These are phyloP conservation scores for Gymnosoma rotundatum DNA, from an alignment of 2,888 invertebrate species.

Conservation along the genomic window DNA sequence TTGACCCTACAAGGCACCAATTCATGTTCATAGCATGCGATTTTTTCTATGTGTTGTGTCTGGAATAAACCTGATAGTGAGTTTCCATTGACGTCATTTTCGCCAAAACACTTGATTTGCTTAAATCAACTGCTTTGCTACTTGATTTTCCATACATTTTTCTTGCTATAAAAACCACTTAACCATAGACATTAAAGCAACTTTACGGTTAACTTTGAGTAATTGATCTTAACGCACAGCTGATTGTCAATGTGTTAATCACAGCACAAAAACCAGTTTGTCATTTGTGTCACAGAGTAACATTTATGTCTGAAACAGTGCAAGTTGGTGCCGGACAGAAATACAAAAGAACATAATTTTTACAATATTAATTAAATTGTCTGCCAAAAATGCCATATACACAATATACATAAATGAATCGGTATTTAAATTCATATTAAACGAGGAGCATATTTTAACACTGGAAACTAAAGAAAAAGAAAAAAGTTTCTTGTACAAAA, in stretches of 20 bases:
- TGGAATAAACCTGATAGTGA: too few species aligned
- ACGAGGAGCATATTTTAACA: background rate
- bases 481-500: background rate
- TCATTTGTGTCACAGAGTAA: background rate
- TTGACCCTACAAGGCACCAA: too few species aligned
- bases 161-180: too few species aligned
- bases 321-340: slow-evolving; percentile 53
- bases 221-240: slow-evolving; percentile 24
- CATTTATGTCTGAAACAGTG: slow-evolving; percentile 22
- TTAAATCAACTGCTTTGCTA: too few species aligned
- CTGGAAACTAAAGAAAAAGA: slow-evolving; percentile 1
- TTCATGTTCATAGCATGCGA: too few species aligned
- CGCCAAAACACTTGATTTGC: too few species aligned
- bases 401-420: slow-evolving; percentile 35
- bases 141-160: too few species aligned
- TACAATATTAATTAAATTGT: slow-evolving; percentile 3
- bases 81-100: too few species aligned
- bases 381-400: background rate
- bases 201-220: background rate
- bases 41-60: too few species aligned
- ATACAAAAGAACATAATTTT: slow-evolving; percentile 5
- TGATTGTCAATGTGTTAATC: slow-evolving; percentile 29
- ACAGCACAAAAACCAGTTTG: slow-evolving; percentile 13
- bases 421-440: background rate
- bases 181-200: background rate